Base-by-base conservation (phyloP, 1,140 invertebrate genomes). In the Rhopalosiphum padi region DNA sequence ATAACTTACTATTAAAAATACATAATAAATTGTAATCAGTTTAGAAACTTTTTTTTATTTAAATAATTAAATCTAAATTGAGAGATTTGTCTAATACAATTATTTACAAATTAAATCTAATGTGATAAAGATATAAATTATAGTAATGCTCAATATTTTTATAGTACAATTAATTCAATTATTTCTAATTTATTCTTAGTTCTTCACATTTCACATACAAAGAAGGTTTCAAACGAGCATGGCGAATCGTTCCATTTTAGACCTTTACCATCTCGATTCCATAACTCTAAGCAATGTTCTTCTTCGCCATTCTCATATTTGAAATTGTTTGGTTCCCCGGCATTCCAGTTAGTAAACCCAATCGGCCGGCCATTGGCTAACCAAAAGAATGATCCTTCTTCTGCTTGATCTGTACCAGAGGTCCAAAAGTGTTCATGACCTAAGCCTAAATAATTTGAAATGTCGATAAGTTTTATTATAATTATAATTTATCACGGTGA, bases 341-440 rank as follows among this genome's bases (percentile, higher is more conserved):
- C 97, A 95, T 98, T 98, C 98, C 98, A 98, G 95, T 98, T 98
- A 94, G 98, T 98, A 95, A 98, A 98, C 51, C 97, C 98, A 53
- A 98, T 96, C 15, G 98, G 98, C 93, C 97, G 96, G 23, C 98
- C 98, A 94, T 97, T 98, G 18, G 98, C 97, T 97, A 98, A 98
- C 98, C 98, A 98, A 96, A 98, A 98, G 96, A 98, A 98, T 92
- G 96, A 97, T 11, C 98, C 98, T 95, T 98, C 98, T 94, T 98
- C 98, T 21, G 97, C 98, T 95, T 98, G 96, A 95, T 98, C 98
- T 6, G 98, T 98, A 88, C 98, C 98, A 35, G 97, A 98, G 46
- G 97, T 98, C 98, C 98, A 98, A 96, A 98, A 98, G 95, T 98
- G 98, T 94, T 98, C 98, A 94, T 98, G 96, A 21, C 98, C 98